A percentile compares a stretch with the other conserved stretches of the same genome.
Conservation (phyloP, 2,888 invertebrate genomes). For the Pseudococcus jackbeardsleyi region DNA sequence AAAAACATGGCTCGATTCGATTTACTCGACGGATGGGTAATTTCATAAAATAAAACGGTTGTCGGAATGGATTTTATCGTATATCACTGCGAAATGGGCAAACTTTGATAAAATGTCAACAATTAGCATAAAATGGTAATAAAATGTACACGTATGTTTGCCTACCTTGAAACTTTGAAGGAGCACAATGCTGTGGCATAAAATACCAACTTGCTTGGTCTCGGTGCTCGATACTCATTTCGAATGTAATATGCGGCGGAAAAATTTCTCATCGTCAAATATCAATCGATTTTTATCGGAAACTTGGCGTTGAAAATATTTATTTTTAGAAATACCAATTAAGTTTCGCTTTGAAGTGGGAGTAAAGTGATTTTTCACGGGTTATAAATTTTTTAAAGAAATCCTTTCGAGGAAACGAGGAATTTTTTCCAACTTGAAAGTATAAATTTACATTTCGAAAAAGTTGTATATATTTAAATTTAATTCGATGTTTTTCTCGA, state of each 20-base stretch:
- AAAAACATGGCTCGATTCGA: background rate
- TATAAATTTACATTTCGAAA: background rate
- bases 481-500: background rate
- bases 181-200: background rate
- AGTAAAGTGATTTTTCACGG: background rate
- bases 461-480: background rate
- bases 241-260: background rate
- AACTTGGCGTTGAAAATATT: background rate
- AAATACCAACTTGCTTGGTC: background rate
- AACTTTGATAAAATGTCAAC: slow-evolving; percentile 27
- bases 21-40: background rate
- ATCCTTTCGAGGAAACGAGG: background rate
- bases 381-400: background rate
- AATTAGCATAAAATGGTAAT: slow-evolving; percentile 40
- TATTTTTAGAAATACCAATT: background rate
- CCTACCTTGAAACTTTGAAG: slow-evolving; percentile 35
- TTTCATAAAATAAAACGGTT: background rate
- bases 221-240: background rate
- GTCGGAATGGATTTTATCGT: background rate
- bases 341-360: slow-evolving; percentile 10
- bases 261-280: background rate
- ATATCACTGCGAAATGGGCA: background rate
- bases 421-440: background rate
- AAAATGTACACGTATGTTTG: slow-evolving; percentile 27
- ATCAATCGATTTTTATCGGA: background rate